Percentiles rank a stretch among this genome's conserved stretches.
Conservation (phyloP, 2,113 vertebrate genomes). For the Hemibagrus wyckioides region DNA sequence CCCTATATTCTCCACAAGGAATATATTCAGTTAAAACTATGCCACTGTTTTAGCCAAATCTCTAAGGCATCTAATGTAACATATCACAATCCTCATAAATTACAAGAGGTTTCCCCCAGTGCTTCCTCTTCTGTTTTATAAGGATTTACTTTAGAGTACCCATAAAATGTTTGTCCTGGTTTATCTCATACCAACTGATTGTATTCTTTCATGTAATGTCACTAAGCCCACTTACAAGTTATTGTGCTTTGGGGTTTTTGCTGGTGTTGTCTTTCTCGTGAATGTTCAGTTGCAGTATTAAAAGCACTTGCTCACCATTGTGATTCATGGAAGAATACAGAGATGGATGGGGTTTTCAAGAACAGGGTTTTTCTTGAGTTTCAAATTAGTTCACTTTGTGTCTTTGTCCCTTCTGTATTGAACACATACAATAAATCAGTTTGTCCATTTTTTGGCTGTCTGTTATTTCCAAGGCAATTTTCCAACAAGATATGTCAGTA, state of each 20-base stretch:
- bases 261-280: neutral
- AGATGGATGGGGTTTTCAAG: constrained; percentile 17
- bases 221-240: constrained; percentile 22
- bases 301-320: constrained; percentile 10
- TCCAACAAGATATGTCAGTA: neutral
- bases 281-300: constrained; percentile 25
- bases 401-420: constrained; percentile 42
- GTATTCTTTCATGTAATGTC: constrained; percentile 5
- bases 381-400: constrained; percentile 11
- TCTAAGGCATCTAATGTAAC: constrained; percentile 7
- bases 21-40: constrained; percentile 25
- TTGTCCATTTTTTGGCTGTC: constrained; percentile 52
- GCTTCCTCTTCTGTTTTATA: neutral
- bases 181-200: constrained; percentile 1
- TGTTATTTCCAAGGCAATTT: neutral
- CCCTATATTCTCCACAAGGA: constrained; percentile 21
- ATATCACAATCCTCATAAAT: constrained; percentile 2
- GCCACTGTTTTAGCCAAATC: constrained; percentile 14
- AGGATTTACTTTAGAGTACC: neutral
- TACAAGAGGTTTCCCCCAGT: no score
- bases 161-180: neutral
- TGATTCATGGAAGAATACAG: constrained; percentile 16
- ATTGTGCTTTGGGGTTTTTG: neutral
- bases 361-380: neutral
- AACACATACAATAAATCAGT: constrained; percentile 59